Evolutionary conservation across 2,888 invertebrate species (phyloP).

Genomic region (Brenthis hecate): DNA sequence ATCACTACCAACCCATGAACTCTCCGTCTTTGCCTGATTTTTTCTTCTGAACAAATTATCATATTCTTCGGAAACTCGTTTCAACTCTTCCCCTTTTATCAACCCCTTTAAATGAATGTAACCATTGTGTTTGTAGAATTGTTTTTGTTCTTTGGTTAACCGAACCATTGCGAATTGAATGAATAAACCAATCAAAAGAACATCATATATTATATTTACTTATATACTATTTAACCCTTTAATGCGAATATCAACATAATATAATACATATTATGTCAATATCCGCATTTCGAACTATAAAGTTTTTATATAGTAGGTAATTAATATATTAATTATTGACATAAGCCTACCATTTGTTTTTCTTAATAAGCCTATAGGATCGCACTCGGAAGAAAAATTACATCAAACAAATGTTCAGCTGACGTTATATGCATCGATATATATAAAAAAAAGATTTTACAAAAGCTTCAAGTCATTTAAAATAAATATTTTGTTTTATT

Average conservation of each 20-base stretch:
- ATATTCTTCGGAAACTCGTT: constrained; percentile 72
- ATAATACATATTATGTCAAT: no score
- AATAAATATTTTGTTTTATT: no score
- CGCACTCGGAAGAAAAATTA: no score
- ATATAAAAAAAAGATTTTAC: no score
- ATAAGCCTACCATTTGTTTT: no score
- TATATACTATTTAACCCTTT: constrained; percentile 9
- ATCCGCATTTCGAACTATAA: no score
- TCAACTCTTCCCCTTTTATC: constrained; percentile 65
- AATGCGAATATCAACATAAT: background rate
- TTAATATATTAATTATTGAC: no score
- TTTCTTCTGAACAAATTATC: constrained; percentile 77
- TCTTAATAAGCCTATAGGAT: no score
- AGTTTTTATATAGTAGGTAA: no score
- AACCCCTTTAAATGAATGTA: constrained; percentile 75
- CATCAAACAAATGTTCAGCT: no score
- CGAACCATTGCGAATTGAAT: constrained; percentile 48
- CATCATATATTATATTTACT: background rate
- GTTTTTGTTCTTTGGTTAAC: constrained; percentile 69
- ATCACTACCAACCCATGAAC: constrained; percentile 80
- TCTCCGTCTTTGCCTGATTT: constrained; percentile 73
- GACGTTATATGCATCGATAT: no score
- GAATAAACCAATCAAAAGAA: background rate
- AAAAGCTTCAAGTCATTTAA: no score
- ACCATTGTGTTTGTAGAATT: constrained; percentile 79